Evolutionary conservation across 30 jellyfish, hydroid and myxozoan species (phyloP).

Genomic region (Hydra vulgaris): DNA sequence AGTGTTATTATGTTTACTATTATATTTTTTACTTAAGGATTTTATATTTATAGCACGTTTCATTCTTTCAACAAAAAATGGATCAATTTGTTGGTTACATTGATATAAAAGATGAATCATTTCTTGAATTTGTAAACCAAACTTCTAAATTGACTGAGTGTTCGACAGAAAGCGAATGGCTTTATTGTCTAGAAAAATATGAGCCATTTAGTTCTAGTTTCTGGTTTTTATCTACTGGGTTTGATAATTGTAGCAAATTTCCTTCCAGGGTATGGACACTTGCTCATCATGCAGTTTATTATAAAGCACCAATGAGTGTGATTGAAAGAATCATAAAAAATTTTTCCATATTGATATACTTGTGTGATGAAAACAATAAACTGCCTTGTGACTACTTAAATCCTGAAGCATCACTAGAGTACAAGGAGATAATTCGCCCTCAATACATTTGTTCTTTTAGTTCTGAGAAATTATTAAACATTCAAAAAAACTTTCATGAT

Average conservation of each 20-base stretch:
- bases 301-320: slow-evolving; percentile 17
- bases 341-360: background rate
- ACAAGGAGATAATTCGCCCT: slow-evolving; percentile 10
- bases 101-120: background rate
- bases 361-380: slow-evolving; percentile 12
- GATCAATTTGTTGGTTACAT: background rate
- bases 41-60: no score
- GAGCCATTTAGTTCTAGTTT: background rate
- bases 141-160: background rate
- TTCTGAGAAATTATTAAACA: background rate
- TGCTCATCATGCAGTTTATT: slow-evolving; percentile 22
- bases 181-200: background rate
- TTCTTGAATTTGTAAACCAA: background rate
- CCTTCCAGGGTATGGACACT: slow-evolving; percentile 19
- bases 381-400: slow-evolving; percentile 11
- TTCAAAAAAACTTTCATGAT: slow-evolving; percentile 20
- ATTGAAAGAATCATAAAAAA: background rate
- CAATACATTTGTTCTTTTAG: background rate
- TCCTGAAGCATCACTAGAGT: background rate
- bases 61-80: background rate
- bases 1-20: no score
- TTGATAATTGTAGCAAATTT: background rate
- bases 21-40: no score
- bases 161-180: slow-evolving; percentile 9
- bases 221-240: background rate